Base-by-base conservation (phyloP, 2,888 invertebrate species). In the Dimorphilus gyrociliatus region DNA sequence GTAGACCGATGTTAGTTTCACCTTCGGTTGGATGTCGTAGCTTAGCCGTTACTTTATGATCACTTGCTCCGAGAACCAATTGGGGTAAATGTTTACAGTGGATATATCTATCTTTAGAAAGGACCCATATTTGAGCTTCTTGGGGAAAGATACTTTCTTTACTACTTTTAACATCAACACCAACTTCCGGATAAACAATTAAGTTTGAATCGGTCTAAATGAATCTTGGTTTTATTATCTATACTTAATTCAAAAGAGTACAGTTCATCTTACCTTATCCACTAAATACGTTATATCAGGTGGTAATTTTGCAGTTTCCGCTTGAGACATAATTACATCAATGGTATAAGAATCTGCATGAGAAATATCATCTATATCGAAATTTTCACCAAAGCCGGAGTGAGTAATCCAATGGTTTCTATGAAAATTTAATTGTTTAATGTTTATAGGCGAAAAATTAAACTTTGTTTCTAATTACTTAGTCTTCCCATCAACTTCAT, bases 51-150 rank as follows among this genome's bases (percentile, higher is more conserved):
- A 53, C 39, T 21, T 36, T 33, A 1, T 33, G 37, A 19, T 53
- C 50, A 0, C 44, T 40, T 19, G 53, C 53, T 10, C 45, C 46
- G 28, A 60, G 43, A 27, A 54, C 56, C 26, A 60, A 39, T 34
- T 50, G 47, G 12, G 55, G 54, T 39, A 54, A 45, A n/a, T 46
- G 43, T 39, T 55, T 54, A 29, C 42, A 43, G 43, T 47, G 47
- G 27, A 60, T 53, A 36, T 47, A 45, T 4, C 59, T 58, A 33
- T 39, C 38, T 56, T 56, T 51, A n/a, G 50, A 47, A 19, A 56
- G 44, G 21, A 57, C 42, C 51, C 52, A 57, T 4, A 43, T 38
- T 37, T 57, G 57, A 6, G 48, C 35, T 19, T 51, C 46, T 21
- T 47, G 43, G 8, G 46, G 37, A 32, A 50, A 52, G 36, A 51